phyloP scores from a whole-genome alignment of 2,113 vertebrate species.

The Arizona elegans region DNA sequence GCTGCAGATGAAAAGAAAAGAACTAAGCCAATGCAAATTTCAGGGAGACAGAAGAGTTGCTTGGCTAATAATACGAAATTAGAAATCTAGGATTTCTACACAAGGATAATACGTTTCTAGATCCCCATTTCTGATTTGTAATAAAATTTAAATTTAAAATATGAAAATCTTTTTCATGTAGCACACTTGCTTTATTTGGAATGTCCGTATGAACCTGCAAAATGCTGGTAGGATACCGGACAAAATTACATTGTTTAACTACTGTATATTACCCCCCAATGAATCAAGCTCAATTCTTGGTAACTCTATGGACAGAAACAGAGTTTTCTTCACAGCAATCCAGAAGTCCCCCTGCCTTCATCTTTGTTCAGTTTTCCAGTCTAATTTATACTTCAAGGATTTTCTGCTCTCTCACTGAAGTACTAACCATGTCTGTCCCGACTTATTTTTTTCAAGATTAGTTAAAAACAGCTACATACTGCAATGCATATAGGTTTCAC shows the following conservation, averaged over 20 bases:
- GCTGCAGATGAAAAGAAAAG: background rate
- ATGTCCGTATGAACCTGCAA: background rate
- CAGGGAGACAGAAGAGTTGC: background rate
- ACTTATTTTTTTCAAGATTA: background rate
- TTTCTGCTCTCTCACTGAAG: background rate
- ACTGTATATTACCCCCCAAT: background rate
- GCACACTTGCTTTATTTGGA: background rate
- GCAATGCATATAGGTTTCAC: background rate
- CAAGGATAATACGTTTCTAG: background rate
- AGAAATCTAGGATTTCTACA: background rate
- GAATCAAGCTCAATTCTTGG: background rate
- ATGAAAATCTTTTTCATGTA: background rate
- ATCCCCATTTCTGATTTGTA: background rate
- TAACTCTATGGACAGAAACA: background rate
- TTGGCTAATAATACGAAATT: background rate
- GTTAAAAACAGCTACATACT: background rate
- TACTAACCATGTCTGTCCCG: background rate
- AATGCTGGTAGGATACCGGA: background rate
- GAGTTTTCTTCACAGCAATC: background rate
- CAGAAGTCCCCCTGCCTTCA: background rate
- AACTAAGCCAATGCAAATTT: background rate
- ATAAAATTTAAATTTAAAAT: background rate
- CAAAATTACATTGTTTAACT: background rate
- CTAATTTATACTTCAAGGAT: background rate
- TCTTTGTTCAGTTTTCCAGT: background rate